Evolutionary conservation across 92 coral and sea anemone species (phyloP).

Genomic region (Siderastrea radians): DNA sequence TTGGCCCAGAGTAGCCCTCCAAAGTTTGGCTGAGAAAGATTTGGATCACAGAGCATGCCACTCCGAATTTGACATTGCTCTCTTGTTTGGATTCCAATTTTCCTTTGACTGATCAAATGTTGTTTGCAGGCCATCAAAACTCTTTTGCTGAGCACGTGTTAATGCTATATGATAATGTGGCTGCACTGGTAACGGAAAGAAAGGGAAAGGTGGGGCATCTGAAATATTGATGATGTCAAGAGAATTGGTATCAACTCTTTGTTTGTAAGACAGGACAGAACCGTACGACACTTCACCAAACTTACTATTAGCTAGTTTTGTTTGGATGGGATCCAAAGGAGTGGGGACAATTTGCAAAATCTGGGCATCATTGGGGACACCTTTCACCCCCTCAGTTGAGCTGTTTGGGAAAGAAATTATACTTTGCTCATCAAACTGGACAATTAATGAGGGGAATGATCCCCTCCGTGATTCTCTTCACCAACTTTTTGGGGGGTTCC

Average conservation of each 20-base stretch:
- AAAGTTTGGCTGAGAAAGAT: no score
- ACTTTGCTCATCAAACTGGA: constrained; percentile 9
- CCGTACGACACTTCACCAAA: constrained; percentile 26
- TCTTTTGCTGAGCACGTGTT: background rate
- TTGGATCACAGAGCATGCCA: constrained; percentile 28
- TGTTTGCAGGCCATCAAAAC: constrained; percentile 5
- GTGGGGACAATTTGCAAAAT: constrained; percentile 2
- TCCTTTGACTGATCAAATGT: constrained; percentile 2
- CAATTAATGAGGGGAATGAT: constrained; percentile 5
- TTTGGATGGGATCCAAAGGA: background rate
- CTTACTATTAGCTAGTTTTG: constrained; percentile 1
- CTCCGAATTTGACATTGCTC: constrained; percentile 10
- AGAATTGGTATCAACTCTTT: background rate
- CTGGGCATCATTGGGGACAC: background rate
- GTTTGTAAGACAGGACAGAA: constrained; percentile 37
- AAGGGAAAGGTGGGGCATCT: constrained; percentile 9
- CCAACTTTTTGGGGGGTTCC: background rate
- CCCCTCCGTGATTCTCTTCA: constrained; percentile 14
- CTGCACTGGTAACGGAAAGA: constrained; percentile 8
- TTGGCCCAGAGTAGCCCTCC: no score
- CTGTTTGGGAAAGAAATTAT: background rate
- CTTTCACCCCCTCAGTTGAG: background rate
- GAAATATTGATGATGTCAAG: background rate
- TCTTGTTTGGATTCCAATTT: constrained; percentile 8
- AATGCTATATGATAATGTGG: background rate